Conservation (phyloP, 1,140 invertebrate genomes). For the Acromyrmex echinatior region DNA sequence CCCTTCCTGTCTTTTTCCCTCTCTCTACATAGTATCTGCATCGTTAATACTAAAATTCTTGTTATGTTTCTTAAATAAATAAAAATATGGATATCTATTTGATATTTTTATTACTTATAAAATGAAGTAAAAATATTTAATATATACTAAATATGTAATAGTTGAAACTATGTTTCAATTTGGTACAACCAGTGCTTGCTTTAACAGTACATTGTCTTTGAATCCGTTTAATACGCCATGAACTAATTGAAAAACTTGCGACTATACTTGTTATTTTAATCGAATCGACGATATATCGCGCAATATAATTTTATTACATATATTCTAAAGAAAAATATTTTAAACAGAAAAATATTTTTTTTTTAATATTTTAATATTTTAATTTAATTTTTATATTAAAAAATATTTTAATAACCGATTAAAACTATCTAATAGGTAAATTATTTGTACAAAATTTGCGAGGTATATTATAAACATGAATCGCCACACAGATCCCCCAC, state of each 20-base stretch:
- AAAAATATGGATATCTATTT: conserved; percentile 7
- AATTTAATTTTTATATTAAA: too few relatives aligned
- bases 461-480: neutral
- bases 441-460: neutral
- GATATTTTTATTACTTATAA: neutral
- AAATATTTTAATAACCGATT: too few relatives aligned
- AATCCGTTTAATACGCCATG: neutral
- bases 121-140: neutral
- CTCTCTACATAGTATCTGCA: neutral
- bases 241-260: conserved; percentile 30
- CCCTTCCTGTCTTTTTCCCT: neutral
- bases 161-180: neutral
- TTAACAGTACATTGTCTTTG: conserved; percentile 5
- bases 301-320: neutral
- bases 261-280: neutral
- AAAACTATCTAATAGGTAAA: too few relatives aligned
- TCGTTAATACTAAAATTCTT: conserved; percentile 6
- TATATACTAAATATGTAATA: neutral
- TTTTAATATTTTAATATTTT: too few relatives aligned
- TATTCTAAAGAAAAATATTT: neutral
- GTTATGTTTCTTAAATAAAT: neutral
- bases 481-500: neutral
- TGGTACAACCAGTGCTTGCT: neutral
- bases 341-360: too few relatives aligned
- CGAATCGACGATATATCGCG: neutral